Evolutionary conservation across 92 coral and sea anemone species (phyloP).

Genomic region (Parazoanthus swiftii): DNA sequence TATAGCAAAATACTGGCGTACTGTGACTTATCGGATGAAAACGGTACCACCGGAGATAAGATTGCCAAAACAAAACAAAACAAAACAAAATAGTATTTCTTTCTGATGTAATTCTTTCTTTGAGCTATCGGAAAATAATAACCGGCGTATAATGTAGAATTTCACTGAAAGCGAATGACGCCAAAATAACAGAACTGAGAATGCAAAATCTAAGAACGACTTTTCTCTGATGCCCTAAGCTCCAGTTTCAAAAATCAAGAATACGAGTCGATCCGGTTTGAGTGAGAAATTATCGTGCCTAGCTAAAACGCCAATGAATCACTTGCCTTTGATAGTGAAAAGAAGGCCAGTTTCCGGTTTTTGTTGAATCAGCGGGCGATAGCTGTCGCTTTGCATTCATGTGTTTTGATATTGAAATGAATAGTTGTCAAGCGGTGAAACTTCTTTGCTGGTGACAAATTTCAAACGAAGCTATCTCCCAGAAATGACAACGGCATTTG

Average conservation of each 20-base stretch:
- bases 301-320: background rate
- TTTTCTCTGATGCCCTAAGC: background rate
- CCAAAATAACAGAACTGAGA: background rate
- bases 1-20: background rate
- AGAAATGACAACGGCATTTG: background rate
- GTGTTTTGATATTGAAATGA: conserved; percentile 15
- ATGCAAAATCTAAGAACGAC: background rate
- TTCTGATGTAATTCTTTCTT: background rate
- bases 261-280: background rate
- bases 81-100: background rate
- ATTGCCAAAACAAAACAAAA: too few species aligned
- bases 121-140: background rate
- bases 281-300: background rate
- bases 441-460: background rate
- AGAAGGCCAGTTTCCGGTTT: conserved; percentile 16
- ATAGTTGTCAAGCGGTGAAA: background rate
- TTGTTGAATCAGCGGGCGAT: conserved; percentile 35
- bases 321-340: background rate
- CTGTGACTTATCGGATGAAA: background rate
- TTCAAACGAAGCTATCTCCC: background rate
- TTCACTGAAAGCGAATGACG: background rate
- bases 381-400: conserved; percentile 21
- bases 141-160: background rate
- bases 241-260: background rate
- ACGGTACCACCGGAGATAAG: background rate